Percentiles rank a stretch among this genome's conserved stretches.
These are phyloP conservation scores for Lordiphosa mommai DNA, from an alignment of 1,140 invertebrate species.

Conservation along the genomic window DNA sequence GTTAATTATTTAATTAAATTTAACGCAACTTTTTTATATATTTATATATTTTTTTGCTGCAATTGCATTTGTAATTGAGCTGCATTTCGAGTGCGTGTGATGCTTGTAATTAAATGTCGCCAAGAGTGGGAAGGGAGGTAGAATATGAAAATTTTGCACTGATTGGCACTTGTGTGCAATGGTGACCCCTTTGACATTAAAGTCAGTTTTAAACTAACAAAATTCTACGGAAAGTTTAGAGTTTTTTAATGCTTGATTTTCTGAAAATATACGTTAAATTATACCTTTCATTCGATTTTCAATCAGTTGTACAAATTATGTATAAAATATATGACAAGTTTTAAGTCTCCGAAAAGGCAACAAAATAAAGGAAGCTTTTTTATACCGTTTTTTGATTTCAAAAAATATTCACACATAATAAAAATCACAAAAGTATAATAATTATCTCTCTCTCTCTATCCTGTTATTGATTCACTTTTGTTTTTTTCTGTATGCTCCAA, in stretches of 20 bases:
- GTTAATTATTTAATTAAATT: constrained; percentile 58
- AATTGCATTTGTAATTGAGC: constrained; percentile 42
- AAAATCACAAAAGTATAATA: too few relatives aligned
- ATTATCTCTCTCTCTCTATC: too few relatives aligned
- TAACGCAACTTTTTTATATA: constrained; percentile 8
- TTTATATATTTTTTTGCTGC: constrained; percentile 2
- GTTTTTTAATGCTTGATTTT: too few relatives aligned
- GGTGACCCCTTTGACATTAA: background rate
- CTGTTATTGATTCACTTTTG: constrained; percentile 6
- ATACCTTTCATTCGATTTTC: too few relatives aligned
- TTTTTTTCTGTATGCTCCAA: constrained; percentile 17
- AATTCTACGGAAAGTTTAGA: background rate
- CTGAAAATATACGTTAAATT: too few relatives aligned
- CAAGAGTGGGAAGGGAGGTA: background rate
- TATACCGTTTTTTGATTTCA: too few relatives aligned
- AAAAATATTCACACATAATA: background rate
- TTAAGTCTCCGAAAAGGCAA: too few relatives aligned
- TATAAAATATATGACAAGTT: too few relatives aligned
- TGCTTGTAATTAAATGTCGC: constrained; percentile 44
- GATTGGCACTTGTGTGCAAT: constrained; percentile 21
- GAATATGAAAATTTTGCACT: constrained; percentile 1
- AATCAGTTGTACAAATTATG: too few relatives aligned
- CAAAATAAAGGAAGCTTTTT: too few relatives aligned
- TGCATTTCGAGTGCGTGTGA: constrained; percentile 20
- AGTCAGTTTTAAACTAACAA: background rate